Percentiles rank a stretch among this genome's conserved stretches.
phyloP scores from a whole-genome alignment of 2,797 vertebrate species.

The Eospalax fontanierii region DNA sequence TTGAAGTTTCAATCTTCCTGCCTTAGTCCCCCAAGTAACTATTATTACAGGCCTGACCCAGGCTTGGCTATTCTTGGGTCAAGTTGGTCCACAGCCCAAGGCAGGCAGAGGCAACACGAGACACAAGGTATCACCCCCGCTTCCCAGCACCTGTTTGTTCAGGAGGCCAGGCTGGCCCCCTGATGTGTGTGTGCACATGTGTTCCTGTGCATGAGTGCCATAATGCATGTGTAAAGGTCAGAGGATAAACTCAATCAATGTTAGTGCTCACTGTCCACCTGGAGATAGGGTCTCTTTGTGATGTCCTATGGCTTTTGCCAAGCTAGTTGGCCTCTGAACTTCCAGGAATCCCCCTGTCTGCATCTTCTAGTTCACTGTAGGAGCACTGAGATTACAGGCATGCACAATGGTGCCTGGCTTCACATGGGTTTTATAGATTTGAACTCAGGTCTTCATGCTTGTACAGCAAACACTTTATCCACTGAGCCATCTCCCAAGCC shows the following conservation, averaged over 20 bases:
- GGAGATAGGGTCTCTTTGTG: background rate
- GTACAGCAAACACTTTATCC: background rate
- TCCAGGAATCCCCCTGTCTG: background rate
- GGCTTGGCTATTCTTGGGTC: constrained; percentile 54
- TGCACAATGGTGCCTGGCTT: background rate
- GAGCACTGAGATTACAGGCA: background rate
- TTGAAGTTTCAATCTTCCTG: background rate
- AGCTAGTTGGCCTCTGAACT: background rate
- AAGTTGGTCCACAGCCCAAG: constrained; percentile 30
- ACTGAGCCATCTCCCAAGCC: constrained; percentile 54
- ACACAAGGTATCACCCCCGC: constrained; percentile 74
- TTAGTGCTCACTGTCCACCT: background rate
- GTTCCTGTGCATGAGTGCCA: too few relatives aligned
- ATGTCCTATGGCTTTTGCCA: background rate
- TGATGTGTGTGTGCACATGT: too few relatives aligned
- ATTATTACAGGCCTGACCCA: background rate
- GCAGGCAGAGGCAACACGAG: fast-evolving
- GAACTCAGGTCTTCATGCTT: background rate
- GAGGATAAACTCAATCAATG: background rate
- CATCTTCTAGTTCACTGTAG: background rate
- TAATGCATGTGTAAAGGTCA: background rate
- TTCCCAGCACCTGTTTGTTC: constrained; percentile 88
- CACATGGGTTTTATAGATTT: background rate
- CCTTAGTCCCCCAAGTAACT: background rate
- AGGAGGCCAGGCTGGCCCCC: constrained; percentile 87